Evolutionary conservation across 2,797 vertebrate genomes (phyloP).

Genomic region (Hydrophis major): DNA sequence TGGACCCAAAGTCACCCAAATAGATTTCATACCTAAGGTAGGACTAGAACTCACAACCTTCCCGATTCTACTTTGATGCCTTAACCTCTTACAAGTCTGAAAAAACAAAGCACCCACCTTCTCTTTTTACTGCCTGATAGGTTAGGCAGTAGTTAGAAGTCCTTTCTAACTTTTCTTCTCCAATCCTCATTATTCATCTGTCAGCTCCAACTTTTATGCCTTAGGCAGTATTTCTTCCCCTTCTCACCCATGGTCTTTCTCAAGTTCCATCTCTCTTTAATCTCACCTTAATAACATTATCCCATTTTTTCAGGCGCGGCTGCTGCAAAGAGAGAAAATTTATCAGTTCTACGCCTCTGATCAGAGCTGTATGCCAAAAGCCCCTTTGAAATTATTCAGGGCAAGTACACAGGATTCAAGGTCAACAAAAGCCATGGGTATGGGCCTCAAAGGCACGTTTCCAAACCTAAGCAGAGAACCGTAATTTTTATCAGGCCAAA

Average conservation of each 20-base stretch:
- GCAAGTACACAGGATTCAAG: background rate
- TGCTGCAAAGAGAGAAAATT: background rate
- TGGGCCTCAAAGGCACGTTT: background rate
- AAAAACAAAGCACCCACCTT: too few species aligned
- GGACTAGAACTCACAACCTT: too few species aligned
- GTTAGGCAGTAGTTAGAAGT: too few species aligned
- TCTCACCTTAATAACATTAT: background rate
- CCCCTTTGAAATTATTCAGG: background rate
- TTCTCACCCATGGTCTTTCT: background rate
- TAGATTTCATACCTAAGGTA: too few species aligned
- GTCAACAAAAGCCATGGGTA: background rate
- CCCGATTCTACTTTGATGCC: too few species aligned
- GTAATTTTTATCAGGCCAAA: background rate
- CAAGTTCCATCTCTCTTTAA: background rate
- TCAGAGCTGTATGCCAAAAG: background rate
- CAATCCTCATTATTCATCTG: background rate
- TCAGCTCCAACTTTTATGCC: background rate
- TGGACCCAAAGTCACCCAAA: too few species aligned
- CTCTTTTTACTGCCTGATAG: too few species aligned
- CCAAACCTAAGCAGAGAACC: background rate
- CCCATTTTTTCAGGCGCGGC: background rate
- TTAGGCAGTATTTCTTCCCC: background rate
- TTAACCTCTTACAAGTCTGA: too few species aligned
- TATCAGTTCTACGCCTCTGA: background rate
- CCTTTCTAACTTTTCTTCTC: background rate